Base-by-base conservation (phyloP, 2,113 vertebrate species). In the Poecilia latipinna region DNA sequence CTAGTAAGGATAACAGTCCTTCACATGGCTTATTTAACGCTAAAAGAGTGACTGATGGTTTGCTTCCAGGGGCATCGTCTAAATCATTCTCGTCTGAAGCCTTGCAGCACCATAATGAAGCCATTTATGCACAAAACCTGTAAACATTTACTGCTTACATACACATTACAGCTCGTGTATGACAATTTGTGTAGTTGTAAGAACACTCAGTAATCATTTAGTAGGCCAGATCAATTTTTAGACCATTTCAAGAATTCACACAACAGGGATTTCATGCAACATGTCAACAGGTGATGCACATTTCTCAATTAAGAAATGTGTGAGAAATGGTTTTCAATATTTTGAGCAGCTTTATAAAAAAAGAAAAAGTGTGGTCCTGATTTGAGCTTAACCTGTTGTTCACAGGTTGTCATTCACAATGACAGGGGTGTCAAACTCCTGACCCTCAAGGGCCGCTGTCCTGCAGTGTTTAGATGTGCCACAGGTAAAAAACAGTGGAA, bases 11-110 rank as follows among this genome's bases (percentile, higher is more conserved):
- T 95, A 94, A 91, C 90, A 91, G 89, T 80, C 29, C 86, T 90
- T 94, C 93, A 94, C 91, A 88, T 90, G 86, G 89, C 82, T 94
- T 94, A 93, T 93, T 94, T 92, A 93, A 93, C 86, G 77, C 79
- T 89, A 60, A 91, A 89, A 86, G 84, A 88, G 87, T 90, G 92
- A 92, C 90, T 83, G 90, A 91, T 93, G 82, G 78, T 80, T 61
- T 86, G 70, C 80, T 70, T 57, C 75, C 82, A 78, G 71, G 82
- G 51, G 77, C 68, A 78, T 89, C 75, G 51, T 89, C 87, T 84
- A 86, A 89, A 90, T 91, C 89, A 88, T 79, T 78, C 74, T 78
- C 26, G 54, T 26, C 33, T 72, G 74, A 83, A 82, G 77, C 75
- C 75, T 82, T 70, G n/a, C 10, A 70, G 80, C 48, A 7, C 69